Evolutionary conservation across 2,113 vertebrate species (phyloP).

Genomic region (Epinephelus fuscoguttatus): DNA sequence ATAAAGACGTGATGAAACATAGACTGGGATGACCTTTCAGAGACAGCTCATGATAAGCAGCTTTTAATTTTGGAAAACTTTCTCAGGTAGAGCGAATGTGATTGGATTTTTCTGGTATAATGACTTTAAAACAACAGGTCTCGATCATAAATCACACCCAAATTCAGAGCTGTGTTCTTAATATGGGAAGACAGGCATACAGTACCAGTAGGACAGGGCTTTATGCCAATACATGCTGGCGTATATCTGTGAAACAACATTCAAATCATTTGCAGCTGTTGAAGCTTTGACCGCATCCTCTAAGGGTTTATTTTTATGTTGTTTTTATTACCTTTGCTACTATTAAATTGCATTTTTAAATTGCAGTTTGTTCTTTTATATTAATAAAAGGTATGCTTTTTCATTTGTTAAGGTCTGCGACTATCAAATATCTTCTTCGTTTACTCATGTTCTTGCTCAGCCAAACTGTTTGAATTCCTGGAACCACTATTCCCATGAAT

Average conservation of each 20-base stretch:
- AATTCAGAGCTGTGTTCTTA: background rate
- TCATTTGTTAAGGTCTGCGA: background rate
- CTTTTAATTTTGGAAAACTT: background rate
- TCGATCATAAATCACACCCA: background rate
- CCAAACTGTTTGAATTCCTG: slow-evolving; percentile 13
- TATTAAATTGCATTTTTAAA: background rate
- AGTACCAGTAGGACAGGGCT: background rate
- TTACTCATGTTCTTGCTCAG: background rate
- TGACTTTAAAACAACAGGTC: background rate
- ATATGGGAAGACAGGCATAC: background rate
- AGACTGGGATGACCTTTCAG: background rate
- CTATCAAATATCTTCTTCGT: background rate
- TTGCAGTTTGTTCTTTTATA: background rate
- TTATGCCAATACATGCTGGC: background rate
- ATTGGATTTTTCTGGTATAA: background rate
- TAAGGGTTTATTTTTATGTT: slow-evolving; percentile 2
- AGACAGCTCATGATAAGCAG: background rate
- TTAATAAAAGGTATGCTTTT: background rate
- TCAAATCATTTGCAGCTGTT: background rate
- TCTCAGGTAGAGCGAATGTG: background rate
- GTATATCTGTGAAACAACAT: background rate
- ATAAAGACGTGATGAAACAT: background rate
- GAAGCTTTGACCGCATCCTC: slow-evolving; percentile 21
- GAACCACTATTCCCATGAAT: slow-evolving; percentile 20
- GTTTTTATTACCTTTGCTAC: background rate